Evolutionary conservation across 1,140 invertebrate species (phyloP).

Genomic region (Plodia interpunctella): DNA sequence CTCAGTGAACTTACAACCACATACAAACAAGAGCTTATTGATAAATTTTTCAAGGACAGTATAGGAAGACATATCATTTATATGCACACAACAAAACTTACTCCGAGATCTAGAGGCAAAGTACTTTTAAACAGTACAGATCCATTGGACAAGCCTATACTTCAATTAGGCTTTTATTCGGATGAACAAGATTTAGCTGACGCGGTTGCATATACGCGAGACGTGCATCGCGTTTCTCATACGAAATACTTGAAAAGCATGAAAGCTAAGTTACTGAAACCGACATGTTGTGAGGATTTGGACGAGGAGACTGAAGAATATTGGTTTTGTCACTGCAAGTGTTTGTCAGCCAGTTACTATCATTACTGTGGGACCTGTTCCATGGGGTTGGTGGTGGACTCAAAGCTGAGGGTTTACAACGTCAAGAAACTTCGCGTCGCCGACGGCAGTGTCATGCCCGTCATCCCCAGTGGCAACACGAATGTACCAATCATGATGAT

Average conservation of each 20-base stretch:
- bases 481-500: slow-evolving; percentile 15
- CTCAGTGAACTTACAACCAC: too few relatives aligned
- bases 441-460: slow-evolving; percentile 45
- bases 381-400: slow-evolving; percentile 74
- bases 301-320: slow-evolving; percentile 32
- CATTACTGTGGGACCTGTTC: slow-evolving; percentile 74
- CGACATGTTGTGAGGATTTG: slow-evolving; percentile 13
- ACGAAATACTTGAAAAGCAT: slow-evolving; percentile 79
- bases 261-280: slow-evolving; percentile 22
- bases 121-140: slow-evolving; percentile 16
- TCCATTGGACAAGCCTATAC: slow-evolving; percentile 13
- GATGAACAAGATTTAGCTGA: slow-evolving; percentile 15
- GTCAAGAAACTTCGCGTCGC: slow-evolving; percentile 39
- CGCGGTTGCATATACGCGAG: background rate
- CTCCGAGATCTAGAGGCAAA: slow-evolving; percentile 18
- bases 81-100: background rate
- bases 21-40: slow-evolving; percentile 7
- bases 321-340: slow-evolving; percentile 56
- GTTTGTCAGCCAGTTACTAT: slow-evolving; percentile 47
- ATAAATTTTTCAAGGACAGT: slow-evolving; percentile 6
- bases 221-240: slow-evolving; percentile 23
- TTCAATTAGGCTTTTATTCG: slow-evolving; percentile 15
- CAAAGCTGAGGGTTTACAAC: slow-evolving; percentile 58
- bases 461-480: slow-evolving; percentile 21
- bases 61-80: slow-evolving; percentile 17